Percentiles rank a stretch among this genome's conserved stretches.
Conservation (phyloP, 1,140 invertebrate genomes). For the Callitettix versicolor region DNA sequence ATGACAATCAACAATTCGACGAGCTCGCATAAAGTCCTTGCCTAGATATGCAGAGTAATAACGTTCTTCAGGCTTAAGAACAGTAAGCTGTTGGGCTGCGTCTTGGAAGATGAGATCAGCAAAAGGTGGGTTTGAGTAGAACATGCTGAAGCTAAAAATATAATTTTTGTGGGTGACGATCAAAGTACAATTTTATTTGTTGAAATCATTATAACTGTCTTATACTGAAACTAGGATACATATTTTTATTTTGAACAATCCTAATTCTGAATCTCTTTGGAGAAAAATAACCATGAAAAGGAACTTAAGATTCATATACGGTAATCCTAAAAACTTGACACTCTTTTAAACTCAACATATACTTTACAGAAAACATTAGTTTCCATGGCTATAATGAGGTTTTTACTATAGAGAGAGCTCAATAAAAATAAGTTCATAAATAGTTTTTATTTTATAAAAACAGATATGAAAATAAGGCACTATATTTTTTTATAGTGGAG, state of each 20-base stretch:
- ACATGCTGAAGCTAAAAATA: slow-evolving; percentile 72
- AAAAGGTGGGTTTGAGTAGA: slow-evolving; percentile 65
- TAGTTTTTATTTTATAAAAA: too few species aligned
- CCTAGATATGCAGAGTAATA: slow-evolving; percentile 60
- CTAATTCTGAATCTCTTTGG: not conserved
- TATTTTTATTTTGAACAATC: not conserved
- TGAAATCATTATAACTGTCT: not conserved
- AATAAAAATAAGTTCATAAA: too few species aligned
- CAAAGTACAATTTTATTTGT: too few species aligned
- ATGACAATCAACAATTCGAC: slow-evolving; percentile 64
- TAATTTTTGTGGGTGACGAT: too few species aligned
- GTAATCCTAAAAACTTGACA: too few species aligned
- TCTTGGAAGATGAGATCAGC: slow-evolving; percentile 88
- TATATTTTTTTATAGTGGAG: too few species aligned
- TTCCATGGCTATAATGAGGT: too few species aligned
- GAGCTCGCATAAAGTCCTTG: slow-evolving; percentile 61
- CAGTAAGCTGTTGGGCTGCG: slow-evolving; percentile 69
- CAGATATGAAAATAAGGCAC: too few species aligned
- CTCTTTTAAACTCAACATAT: too few species aligned
- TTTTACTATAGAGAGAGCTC: too few species aligned
- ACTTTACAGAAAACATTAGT: too few species aligned
- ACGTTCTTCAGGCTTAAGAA: slow-evolving; percentile 50
- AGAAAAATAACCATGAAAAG: not conserved
- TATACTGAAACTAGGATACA: not conserved
- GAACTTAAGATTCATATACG: too few species aligned